Evolutionary conservation across 1,140 invertebrate genomes (phyloP).

Genomic region (Hylaeus anthracinus): DNA sequence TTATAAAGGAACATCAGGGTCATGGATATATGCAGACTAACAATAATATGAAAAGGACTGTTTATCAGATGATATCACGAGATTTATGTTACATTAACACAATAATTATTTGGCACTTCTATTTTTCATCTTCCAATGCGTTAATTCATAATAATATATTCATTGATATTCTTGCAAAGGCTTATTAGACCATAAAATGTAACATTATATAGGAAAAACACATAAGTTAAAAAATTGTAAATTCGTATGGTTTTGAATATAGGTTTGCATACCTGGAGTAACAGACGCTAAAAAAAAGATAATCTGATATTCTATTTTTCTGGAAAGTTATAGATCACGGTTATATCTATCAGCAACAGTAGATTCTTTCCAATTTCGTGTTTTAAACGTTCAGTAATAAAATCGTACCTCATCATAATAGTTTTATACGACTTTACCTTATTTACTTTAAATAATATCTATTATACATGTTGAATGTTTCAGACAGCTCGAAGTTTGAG

Average conservation of each 20-base stretch:
- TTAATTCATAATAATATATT: slow-evolving; percentile 21
- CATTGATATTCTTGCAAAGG: slow-evolving; percentile 29
- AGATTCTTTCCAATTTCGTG: slow-evolving; percentile 48
- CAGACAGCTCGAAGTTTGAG: slow-evolving; percentile 62
- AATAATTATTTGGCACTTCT: slow-evolving; percentile 5
- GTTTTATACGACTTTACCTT: slow-evolving; percentile 25
- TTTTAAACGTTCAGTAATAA: slow-evolving; percentile 49
- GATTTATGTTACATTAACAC: slow-evolving; percentile 9
- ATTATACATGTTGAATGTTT: slow-evolving; percentile 41
- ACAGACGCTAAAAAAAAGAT: slow-evolving; percentile 63
- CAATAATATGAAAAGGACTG: slow-evolving; percentile 30
- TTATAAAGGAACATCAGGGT: slow-evolving; percentile 69
- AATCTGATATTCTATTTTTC: slow-evolving; percentile 70
- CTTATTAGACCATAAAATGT: slow-evolving; percentile 51
- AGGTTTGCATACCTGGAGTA: slow-evolving; percentile 72
- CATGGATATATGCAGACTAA: slow-evolving; percentile 52
- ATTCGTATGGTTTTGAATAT: slow-evolving; percentile 49
- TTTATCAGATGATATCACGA: slow-evolving; percentile 27
- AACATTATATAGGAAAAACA: slow-evolving; percentile 28
- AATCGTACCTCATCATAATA: slow-evolving; percentile 43
- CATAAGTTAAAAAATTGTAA: slow-evolving; percentile 34
- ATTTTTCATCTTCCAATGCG: slow-evolving; percentile 19
- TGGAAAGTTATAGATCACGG: slow-evolving; percentile 61
- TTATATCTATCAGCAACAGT: slow-evolving; percentile 61
- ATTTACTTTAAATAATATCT: slow-evolving; percentile 31